Conservation (phyloP, 2,888 invertebrate genomes). For the Brenthis hecate region DNA sequence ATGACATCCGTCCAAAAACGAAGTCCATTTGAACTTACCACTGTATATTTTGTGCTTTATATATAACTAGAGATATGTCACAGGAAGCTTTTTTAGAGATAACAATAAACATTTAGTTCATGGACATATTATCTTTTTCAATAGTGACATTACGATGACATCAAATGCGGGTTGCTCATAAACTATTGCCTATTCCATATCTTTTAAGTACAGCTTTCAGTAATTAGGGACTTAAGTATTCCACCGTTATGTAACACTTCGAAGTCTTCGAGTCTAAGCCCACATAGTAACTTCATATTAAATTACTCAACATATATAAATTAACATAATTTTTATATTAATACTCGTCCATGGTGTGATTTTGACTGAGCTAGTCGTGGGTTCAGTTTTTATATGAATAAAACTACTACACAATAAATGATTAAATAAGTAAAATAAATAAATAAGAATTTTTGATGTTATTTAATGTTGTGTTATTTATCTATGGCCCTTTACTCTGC, state of each 20-base stretch:
- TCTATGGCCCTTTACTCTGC: too few relatives aligned
- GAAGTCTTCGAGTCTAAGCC: conserved; percentile 1
- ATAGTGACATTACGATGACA: conserved; percentile 2
- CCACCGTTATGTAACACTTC: neutral
- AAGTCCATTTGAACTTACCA: too few relatives aligned
- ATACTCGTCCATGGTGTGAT: too few relatives aligned
- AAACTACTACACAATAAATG: too few relatives aligned
- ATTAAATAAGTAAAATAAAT: too few relatives aligned
- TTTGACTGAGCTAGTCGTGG: too few relatives aligned
- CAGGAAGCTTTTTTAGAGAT: neutral
- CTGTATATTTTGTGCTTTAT: neutral
- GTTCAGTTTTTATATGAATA: too few relatives aligned
- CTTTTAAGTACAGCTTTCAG: conserved; percentile 12
- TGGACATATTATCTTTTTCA: neutral
- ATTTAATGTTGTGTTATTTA: too few relatives aligned
- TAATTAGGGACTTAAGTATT: neutral
- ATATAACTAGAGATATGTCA: neutral
- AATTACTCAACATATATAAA: neutral
- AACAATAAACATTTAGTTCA: neutral
- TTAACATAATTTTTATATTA: neutral
- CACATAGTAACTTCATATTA: neutral
- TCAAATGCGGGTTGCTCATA: conserved; percentile 20
- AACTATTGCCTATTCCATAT: conserved; percentile 10
- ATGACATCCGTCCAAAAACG: too few relatives aligned
- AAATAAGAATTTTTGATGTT: too few relatives aligned